Base-by-base conservation (phyloP, 2,888 invertebrate genomes). In the Embidobia sp. region DNA sequence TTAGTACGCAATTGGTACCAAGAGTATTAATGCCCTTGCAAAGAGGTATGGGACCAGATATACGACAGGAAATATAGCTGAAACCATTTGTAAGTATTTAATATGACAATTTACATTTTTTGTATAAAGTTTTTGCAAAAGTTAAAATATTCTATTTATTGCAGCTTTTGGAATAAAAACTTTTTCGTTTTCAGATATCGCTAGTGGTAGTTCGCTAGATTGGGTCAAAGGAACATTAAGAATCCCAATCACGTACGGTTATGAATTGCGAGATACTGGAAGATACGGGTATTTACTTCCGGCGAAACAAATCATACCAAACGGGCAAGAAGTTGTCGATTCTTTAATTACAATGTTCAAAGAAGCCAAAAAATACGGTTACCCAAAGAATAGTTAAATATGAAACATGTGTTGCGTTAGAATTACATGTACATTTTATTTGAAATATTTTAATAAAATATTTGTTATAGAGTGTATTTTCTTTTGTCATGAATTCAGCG, bases 151-250 rank as follows among this genome's bases (percentile, higher is more conserved):
- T 16, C 6, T 26, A 44, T 44, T 44, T 19, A 55, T 15, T 37
- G 0, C 7, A 27, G n/a, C 22, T 33, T 16, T 42, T 15, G 8
- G 15, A 2, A 1, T n/a, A 31, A 11, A 48, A 48, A 22, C 4
- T 29, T 27, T 31, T 33, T 44, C n/a, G n/a, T 13, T 85, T 84
- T 3, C 84, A 94, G 94, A 94, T 86, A 90, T 91, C 0, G 93
- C 94, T 0, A 92, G 93, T 4, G 95, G 95, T 0, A 90, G 91
- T 1, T 92, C 93, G 13, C 91, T 93, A 77, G 97, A 97, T 85
- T 97, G 95, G 94, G 94, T 93, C 0, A 94, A 95, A 83, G 93
- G 92, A 4, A 91, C 90, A 0, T 92, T 92, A 51, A 92, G 93
- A 35, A 92, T 93, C 0, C 93, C 93, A 1, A 90, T 95, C 10